These are phyloP conservation scores for Brenthis daphne DNA, from an alignment of 2,888 invertebrate species.

Conservation along the genomic window DNA sequence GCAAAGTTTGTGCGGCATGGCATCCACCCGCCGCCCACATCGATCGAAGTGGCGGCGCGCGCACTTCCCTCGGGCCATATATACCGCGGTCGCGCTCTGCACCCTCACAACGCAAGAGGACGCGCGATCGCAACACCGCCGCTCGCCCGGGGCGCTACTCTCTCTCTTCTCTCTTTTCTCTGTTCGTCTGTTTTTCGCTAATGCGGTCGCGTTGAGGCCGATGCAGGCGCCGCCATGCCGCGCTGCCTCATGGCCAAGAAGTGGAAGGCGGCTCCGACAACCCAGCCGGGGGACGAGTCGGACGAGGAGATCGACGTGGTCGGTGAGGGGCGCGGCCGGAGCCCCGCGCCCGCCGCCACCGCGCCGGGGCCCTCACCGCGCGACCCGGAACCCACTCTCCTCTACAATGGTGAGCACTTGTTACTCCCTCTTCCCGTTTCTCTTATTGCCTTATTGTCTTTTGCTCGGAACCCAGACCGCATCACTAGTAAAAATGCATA, in stretches of 20 bases:
- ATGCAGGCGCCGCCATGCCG: slow-evolving; percentile 89
- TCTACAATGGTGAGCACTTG: slow-evolving; percentile 87
- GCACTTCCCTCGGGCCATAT: slow-evolving; percentile 72
- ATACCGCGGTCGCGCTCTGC: slow-evolving; percentile 69
- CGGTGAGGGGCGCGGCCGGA: slow-evolving; percentile 86
- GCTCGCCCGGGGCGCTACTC: slow-evolving; percentile 81
- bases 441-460: neutral
- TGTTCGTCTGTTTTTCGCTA: slow-evolving; percentile 79
- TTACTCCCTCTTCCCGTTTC: slow-evolving; percentile 17
- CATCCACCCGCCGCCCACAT: slow-evolving; percentile 55
- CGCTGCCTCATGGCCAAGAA: slow-evolving; percentile 98
- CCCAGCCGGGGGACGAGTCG: slow-evolving; percentile 84
- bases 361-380: slow-evolving; percentile 87
- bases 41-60: slow-evolving; percentile 75
- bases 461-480: too few relatives aligned
- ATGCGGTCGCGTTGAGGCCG: slow-evolving; percentile 80
- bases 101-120: slow-evolving; percentile 82
- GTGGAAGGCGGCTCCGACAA: slow-evolving; percentile 89
- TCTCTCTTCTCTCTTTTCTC: slow-evolving; percentile 80
- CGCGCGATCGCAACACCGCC: slow-evolving; percentile 76
- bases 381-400: slow-evolving; percentile 86
- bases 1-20: slow-evolving; percentile 66
- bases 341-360: slow-evolving; percentile 79
- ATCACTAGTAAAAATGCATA: too few relatives aligned
- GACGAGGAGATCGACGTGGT: slow-evolving; percentile 94